These are phyloP conservation scores for Drosophila diplacantha DNA, from an alignment of 2,888 invertebrate species.

Conservation along the genomic window DNA sequence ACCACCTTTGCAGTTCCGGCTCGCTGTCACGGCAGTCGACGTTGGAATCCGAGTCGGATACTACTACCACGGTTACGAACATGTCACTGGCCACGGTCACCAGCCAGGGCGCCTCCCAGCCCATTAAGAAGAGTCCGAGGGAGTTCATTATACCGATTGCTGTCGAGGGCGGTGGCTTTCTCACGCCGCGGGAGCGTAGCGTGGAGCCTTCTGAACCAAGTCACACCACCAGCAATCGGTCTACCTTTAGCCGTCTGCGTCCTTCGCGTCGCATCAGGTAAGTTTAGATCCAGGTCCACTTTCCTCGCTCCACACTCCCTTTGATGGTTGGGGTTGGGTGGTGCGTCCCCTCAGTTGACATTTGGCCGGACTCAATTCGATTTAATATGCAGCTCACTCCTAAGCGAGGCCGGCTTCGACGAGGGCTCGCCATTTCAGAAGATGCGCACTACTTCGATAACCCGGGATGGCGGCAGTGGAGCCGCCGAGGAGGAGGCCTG, in stretches of 20 bases:
- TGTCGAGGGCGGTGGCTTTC: conserved; percentile 92
- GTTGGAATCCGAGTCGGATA: conserved; percentile 85
- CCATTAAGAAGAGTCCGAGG: conserved; percentile 91
- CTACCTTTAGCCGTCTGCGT: conserved; percentile 78
- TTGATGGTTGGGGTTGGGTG: conserved; percentile 2
- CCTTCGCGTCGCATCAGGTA: conserved; percentile 84
- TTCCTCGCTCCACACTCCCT: background rate
- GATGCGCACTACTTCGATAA: conserved; percentile 80
- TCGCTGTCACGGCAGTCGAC: conserved; percentile 81
- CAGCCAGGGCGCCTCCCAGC: conserved; percentile 79
- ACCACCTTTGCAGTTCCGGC: conserved; percentile 63
- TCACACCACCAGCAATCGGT: conserved; percentile 80
- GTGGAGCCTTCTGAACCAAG: conserved; percentile 85
- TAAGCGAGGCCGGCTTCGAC: conserved; percentile 84
- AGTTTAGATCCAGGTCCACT: conserved; percentile 37
- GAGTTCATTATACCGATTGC: conserved; percentile 97
- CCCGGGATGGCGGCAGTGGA: conserved; percentile 79
- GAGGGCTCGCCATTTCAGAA: conserved; percentile 82
- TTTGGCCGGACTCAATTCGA: conserved; percentile 5
- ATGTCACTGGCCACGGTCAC: conserved; percentile 81
- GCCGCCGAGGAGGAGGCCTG: conserved; percentile 80
- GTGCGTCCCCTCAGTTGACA: background rate
- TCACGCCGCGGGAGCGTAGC: conserved; percentile 82
- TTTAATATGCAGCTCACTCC: conserved; percentile 79
- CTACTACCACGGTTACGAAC: conserved; percentile 78